A percentile compares a stretch with the other conserved stretches of the same genome.
Evolutionary conservation across 2,888 invertebrate genomes (phyloP).

Genomic region (Theretra japonica): DNA sequence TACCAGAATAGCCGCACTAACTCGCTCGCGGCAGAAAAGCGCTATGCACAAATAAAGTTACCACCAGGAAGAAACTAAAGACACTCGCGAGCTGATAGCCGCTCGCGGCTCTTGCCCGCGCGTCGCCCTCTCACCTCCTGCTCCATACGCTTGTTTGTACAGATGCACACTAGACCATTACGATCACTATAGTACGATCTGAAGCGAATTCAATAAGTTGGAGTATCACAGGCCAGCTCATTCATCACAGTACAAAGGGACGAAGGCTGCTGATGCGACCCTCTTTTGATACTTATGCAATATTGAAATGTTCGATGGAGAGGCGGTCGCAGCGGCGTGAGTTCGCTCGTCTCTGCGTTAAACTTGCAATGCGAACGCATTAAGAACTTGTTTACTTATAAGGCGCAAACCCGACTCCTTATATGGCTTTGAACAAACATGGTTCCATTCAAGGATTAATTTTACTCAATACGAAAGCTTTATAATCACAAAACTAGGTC

Average conservation of each 20-base stretch:
- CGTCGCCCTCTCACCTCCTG: constrained; percentile 36
- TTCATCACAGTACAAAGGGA: constrained; percentile 40
- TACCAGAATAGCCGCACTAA: constrained; percentile 77
- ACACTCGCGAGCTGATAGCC: constrained; percentile 57
- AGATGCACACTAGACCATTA: constrained; percentile 43
- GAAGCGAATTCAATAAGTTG: constrained; percentile 60
- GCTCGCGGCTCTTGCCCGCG: constrained; percentile 38
- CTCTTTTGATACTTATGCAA: constrained; percentile 44
- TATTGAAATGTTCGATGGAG: constrained; percentile 56
- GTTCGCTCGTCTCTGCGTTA: constrained; percentile 66
- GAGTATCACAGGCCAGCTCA: constrained; percentile 53
- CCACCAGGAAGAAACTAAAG: constrained; percentile 72
- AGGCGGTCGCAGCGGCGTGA: constrained; percentile 51
- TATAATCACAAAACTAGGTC: constrained; percentile 37
- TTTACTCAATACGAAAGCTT: constrained; percentile 57
- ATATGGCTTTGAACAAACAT: constrained; percentile 69
- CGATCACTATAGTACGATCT: constrained; percentile 31
- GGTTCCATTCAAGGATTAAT: constrained; percentile 73
- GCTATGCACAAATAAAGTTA: constrained; percentile 81
- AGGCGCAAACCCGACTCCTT: constrained; percentile 69
- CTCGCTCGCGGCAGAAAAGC: constrained; percentile 75
- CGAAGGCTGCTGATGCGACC: constrained; percentile 46
- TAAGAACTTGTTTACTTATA: constrained; percentile 80
- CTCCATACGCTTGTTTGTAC: constrained; percentile 46
- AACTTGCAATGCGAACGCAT: constrained; percentile 77